phyloP scores from a whole-genome alignment of 2,888 invertebrate genomes.

The Callimorpha dominula region DNA sequence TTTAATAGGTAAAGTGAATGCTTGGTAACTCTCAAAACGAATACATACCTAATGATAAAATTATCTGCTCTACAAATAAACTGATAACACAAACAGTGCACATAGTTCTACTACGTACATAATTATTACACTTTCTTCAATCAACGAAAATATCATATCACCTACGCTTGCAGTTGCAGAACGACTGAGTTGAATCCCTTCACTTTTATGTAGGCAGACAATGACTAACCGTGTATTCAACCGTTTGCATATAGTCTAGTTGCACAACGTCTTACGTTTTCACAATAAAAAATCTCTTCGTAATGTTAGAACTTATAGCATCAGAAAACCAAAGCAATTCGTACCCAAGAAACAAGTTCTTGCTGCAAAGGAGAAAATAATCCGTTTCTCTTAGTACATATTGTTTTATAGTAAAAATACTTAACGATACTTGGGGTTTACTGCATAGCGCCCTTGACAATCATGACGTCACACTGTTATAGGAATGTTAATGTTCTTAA shows the following conservation, averaged over 20 bases:
- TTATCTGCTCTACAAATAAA: conserved; percentile 48
- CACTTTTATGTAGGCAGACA: conserved; percentile 54
- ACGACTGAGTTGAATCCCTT: conserved; percentile 45
- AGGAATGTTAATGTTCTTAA: not conserved
- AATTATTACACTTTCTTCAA: conserved; percentile 34
- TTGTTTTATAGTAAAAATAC: not conserved
- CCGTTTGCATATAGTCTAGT: conserved; percentile 33
- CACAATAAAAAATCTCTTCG: conserved; percentile 23
- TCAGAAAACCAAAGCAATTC: conserved; percentile 1
- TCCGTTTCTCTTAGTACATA: not conserved
- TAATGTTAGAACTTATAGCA: conserved; percentile 11
- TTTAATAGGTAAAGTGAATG: conserved; percentile 10
- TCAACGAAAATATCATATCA: conserved; percentile 26
- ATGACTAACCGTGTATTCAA: conserved; percentile 47
- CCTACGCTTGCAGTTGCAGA: conserved; percentile 45
- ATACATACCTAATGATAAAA: conserved; percentile 38
- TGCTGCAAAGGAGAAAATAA: conserved; percentile 1
- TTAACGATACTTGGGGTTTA: not conserved
- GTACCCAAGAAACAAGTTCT: conserved; percentile 14
- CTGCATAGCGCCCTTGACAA: not conserved
- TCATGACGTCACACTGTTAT: not conserved
- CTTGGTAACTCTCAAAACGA: conserved; percentile 26
- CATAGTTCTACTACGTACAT: conserved; percentile 31
- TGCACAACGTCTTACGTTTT: conserved; percentile 41
- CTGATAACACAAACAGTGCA: conserved; percentile 49